Conservation (phyloP, 2,888 invertebrate species). For the Spatulosminthurus flaviceps region DNA sequence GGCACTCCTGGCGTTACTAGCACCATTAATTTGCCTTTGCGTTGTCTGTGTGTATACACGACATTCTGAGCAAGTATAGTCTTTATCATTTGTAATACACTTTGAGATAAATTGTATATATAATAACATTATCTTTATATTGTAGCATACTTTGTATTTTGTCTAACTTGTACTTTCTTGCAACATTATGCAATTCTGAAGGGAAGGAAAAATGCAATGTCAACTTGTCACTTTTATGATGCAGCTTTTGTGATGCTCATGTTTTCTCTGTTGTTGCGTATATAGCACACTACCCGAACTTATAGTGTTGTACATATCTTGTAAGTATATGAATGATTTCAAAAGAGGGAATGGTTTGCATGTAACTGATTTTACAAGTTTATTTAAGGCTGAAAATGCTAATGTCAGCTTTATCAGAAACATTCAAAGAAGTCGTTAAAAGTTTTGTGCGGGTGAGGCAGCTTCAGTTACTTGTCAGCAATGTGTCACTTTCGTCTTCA, state of each 20-base stretch:
- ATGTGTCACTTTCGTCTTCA: neutral
- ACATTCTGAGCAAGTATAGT: neutral
- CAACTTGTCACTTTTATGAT: neutral
- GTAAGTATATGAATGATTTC: too few relatives aligned
- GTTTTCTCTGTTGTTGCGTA: neutral
- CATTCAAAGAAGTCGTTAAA: neutral
- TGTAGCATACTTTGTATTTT: too few relatives aligned
- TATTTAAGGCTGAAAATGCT: neutral
- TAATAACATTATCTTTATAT: too few relatives aligned
- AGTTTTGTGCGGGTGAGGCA: constrained; percentile 7
- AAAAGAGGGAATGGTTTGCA: too few relatives aligned
- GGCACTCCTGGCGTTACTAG: neutral
- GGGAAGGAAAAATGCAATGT: constrained; percentile 1
- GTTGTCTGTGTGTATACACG: neutral
- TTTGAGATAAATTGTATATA: too few relatives aligned
- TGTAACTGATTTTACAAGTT: neutral
- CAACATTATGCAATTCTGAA: too few relatives aligned
- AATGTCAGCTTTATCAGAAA: neutral
- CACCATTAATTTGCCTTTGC: constrained; percentile 1
- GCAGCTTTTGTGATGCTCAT: neutral
- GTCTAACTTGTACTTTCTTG: too few relatives aligned
- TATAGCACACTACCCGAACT: too few relatives aligned
- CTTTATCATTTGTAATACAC: too few relatives aligned
- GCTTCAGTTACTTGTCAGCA: neutral
- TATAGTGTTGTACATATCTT: too few relatives aligned